Evolutionary conservation across 2,797 vertebrate genomes (phyloP).

Genomic region (Cryptoprocta ferox): DNA sequence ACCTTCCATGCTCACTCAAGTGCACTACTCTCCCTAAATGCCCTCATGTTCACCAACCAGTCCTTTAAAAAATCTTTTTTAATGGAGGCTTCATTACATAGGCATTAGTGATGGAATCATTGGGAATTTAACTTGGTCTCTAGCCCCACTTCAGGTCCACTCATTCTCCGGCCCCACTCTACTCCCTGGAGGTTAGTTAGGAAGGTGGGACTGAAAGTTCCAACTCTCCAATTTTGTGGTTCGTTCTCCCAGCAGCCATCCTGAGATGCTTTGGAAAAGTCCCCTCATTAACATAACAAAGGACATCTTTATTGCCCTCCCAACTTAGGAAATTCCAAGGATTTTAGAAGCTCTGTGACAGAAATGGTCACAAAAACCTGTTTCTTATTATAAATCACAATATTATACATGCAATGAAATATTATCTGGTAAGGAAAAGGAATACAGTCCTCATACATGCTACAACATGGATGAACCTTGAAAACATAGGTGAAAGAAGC

Average conservation of each 20-base stretch:
- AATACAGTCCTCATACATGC: background rate
- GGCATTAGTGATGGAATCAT: background rate
- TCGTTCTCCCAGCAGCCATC: background rate
- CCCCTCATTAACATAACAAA: background rate
- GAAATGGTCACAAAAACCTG: background rate
- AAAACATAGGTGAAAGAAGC: background rate
- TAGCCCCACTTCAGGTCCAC: background rate
- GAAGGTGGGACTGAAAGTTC: background rate
- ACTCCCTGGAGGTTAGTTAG: background rate
- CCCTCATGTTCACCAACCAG: background rate
- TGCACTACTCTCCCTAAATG: background rate
- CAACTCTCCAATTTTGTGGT: background rate
- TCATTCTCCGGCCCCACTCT: background rate
- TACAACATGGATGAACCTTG: background rate
- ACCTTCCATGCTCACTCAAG: background rate
- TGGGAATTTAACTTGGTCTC: background rate
- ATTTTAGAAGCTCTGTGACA: background rate
- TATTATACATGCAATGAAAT: background rate
- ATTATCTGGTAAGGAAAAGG: background rate
- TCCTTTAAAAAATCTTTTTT: background rate
- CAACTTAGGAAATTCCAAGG: background rate
- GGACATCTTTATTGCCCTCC: background rate
- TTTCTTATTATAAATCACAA: background rate
- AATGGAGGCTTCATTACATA: background rate
- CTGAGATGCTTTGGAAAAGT: background rate